Evolutionary conservation across 53 echinoderm and acorn worm genomes (phyloP), one percentile per base, ranked within the genome.

Genomic region (Apostichopus leukothele): DNA sequence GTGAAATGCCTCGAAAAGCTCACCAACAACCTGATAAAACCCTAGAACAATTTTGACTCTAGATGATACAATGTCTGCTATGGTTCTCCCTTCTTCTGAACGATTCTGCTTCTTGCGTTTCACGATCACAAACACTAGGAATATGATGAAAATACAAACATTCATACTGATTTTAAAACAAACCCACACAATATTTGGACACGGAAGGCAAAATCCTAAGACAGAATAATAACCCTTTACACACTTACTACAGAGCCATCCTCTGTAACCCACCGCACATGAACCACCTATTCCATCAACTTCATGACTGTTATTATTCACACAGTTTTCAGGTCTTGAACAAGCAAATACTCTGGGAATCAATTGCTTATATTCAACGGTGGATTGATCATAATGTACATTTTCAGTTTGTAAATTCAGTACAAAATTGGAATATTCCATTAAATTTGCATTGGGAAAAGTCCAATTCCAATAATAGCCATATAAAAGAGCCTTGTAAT

Each of bases 1-100:
- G n/a, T 89, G 76, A 9, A 93, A 63, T 6, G 93, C 78, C 25
- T 84, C 67, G 11, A 91, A 89, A 54, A 91, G 76, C 53, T 89
- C 93, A 51, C 91, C 93, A 63, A 91, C 74, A 39, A 93, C 91
- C 74, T 93, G 93, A 27, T 91, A 93, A 54, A 93, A 93, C 51
- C 93, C 93, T 5, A 93, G 74, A 67, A 91, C 20, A 61, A 93
- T 93, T 81, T 93, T 93, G 50, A 55, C 79, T 52, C 93, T 83
- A 10, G 91, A 89, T 9, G 91, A 80, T 21, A 89, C 12, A 9
- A 85, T 66, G 66, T 87, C 81, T 7, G 86, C 87, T 11, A 54
- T 67, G 1, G 91, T 74, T 67, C 93, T 83, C n/a, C 8, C 10
- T 50, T 83, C 61, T 19, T 16, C 6, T 66, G 63, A 39, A 5